Evolutionary conservation across 1,140 invertebrate species (phyloP).

Genomic region (Ceratina australensis): DNA sequence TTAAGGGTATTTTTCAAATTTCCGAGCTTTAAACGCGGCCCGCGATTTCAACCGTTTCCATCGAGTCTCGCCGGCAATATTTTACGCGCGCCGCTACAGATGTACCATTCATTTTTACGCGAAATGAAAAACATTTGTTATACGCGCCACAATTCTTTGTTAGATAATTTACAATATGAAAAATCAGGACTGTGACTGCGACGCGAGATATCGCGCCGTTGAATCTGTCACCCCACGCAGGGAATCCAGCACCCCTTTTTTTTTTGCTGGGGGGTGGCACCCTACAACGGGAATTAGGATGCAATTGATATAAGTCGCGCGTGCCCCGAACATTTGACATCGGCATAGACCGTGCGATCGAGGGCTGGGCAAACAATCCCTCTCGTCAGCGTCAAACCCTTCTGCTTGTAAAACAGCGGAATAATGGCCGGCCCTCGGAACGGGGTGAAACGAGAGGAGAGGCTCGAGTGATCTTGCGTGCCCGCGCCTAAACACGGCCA

Average conservation of each 20-base stretch:
- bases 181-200: no score
- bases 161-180: no score
- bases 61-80: no score
- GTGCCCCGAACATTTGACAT: conserved; percentile 18
- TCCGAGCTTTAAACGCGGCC: no score
- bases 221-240: no score
- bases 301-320: not conserved
- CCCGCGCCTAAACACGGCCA: conserved; percentile 38
- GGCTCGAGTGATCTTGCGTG: conserved; percentile 40
- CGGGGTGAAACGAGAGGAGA: not conserved
- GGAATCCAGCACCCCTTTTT: no score
- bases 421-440: conserved; percentile 8
- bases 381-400: conserved; percentile 11
- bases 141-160: no score
- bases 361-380: conserved; percentile 16
- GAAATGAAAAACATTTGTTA: no score
- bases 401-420: conserved; percentile 28
- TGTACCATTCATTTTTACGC: no score
- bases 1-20: not conserved
- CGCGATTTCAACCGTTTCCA: not conserved
- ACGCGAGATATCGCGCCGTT: no score
- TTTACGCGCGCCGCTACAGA: no score
- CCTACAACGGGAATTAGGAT: not conserved
- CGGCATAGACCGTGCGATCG: conserved; percentile 30
- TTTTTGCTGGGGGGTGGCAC: not conserved